These are phyloP conservation scores for Sebastes iracundus DNA, from an alignment of 2,797 vertebrate species.

Conservation along the genomic window DNA sequence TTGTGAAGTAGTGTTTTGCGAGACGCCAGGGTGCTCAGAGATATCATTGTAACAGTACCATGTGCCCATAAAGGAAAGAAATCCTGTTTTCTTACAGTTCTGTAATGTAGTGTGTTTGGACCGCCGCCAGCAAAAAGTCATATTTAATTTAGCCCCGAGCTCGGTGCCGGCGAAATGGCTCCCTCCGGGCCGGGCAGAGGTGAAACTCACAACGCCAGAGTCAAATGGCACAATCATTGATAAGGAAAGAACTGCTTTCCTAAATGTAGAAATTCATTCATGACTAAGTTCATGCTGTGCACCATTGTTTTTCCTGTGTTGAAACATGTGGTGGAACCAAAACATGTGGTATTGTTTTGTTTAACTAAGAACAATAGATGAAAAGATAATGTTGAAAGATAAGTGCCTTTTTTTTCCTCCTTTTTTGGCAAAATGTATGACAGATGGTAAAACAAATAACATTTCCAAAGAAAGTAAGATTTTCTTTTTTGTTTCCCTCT, in stretches of 20 bases:
- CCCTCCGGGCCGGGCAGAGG: slow-evolving; percentile 40
- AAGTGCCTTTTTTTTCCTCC: not conserved
- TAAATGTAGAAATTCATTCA: slow-evolving; percentile 45
- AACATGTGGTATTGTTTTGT: slow-evolving; percentile 41
- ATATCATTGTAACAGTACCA: slow-evolving; percentile 66
- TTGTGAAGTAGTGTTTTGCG: slow-evolving; percentile 73
- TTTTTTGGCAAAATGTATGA: slow-evolving; percentile 6
- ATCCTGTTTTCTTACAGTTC: slow-evolving; percentile 57
- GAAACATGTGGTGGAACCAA: slow-evolving; percentile 36
- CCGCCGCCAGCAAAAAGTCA: slow-evolving; percentile 58
- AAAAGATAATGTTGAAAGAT: slow-evolving; percentile 44
- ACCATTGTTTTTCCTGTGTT: slow-evolving; percentile 29
- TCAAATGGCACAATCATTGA: slow-evolving; percentile 47
- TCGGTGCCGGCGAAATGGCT: slow-evolving; percentile 45
- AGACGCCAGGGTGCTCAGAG: slow-evolving; percentile 57
- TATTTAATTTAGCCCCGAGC: slow-evolving; percentile 58
- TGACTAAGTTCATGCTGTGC: slow-evolving; percentile 31
- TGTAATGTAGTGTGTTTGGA: slow-evolving; percentile 45
- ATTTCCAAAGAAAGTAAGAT: not conserved
- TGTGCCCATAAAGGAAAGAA: slow-evolving; percentile 59
- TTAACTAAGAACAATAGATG: slow-evolving; percentile 44
- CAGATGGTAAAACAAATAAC: slow-evolving; percentile 4
- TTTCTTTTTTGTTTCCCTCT: slow-evolving; percentile 2
- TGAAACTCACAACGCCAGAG: slow-evolving; percentile 47
- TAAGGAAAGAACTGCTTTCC: slow-evolving; percentile 31